A percentile compares a stretch with the other conserved stretches of the same genome.
Conservation (phyloP, 2,113 vertebrate genomes). For the Empidonax traillii region DNA sequence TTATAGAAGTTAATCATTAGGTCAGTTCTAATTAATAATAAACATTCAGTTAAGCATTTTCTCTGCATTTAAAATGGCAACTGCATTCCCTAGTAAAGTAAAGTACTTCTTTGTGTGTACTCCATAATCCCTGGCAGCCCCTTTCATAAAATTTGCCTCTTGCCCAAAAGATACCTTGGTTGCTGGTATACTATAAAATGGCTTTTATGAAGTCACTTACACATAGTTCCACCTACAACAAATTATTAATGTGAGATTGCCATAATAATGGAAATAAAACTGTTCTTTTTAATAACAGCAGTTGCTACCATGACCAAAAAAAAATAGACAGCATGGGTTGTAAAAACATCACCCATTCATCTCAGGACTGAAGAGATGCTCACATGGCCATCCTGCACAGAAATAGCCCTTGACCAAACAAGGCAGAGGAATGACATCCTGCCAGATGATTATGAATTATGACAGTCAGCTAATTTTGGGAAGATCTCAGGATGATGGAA, state of each 20-base stretch:
- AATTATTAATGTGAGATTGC: not conserved
- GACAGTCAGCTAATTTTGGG: not conserved
- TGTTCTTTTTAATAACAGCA: not conserved
- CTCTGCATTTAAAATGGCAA: not conserved
- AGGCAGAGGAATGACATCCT: not conserved
- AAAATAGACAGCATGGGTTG: not conserved
- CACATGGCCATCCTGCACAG: rapidly evolving
- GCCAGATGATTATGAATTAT: not conserved
- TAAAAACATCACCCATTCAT: not conserved
- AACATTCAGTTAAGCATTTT: constrained; percentile 23
- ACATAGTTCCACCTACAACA: not conserved
- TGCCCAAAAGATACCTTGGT: not conserved
- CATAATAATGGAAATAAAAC: not conserved
- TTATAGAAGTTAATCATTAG: constrained; percentile 46
- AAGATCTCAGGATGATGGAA: not conserved
- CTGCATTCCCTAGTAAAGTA: constrained; percentile 8
- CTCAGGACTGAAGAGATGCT: not conserved
- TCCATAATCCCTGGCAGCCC: not conserved
- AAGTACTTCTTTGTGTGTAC: not conserved
- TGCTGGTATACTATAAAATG: not conserved
- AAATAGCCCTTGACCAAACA: not conserved
- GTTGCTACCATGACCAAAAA: not conserved
- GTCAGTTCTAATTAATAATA: constrained; percentile 24
- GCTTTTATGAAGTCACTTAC: not conserved
- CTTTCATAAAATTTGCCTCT: not conserved